These are phyloP conservation scores for Metopia argyrocephala DNA, from an alignment of 2,888 invertebrate species.

Conservation along the genomic window DNA sequence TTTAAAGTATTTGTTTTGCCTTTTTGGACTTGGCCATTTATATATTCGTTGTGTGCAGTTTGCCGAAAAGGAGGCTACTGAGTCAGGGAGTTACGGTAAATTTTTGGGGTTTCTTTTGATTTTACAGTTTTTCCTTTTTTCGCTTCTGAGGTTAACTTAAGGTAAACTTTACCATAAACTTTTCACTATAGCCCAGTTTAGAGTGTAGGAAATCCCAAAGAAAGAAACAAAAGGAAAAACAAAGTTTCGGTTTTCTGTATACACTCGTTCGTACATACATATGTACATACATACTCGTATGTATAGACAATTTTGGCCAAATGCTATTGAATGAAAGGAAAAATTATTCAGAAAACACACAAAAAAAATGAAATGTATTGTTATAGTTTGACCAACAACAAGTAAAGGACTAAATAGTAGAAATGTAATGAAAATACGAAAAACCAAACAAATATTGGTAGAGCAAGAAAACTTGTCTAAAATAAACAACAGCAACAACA, in stretches of 20 bases:
- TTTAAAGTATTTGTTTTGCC: conserved; percentile 46
- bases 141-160: conserved; percentile 56
- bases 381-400: conserved; percentile 30
- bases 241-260: too few species aligned
- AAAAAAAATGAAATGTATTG: conserved; percentile 7
- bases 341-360: not conserved
- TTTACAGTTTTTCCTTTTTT: conserved; percentile 1
- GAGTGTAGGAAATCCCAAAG: not conserved
- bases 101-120: not conserved
- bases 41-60: not conserved
- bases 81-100: not conserved
- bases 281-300: conserved; percentile 6
- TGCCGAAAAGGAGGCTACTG: not conserved
- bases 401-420: not conserved
- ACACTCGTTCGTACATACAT: conserved; percentile 35
- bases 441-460: conserved; percentile 37
- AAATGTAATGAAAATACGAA: not conserved
- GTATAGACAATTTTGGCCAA: not conserved
- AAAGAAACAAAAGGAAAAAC: too few species aligned
- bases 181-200: not conserved
- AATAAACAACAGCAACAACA: conserved; percentile 31
- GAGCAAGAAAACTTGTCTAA: conserved; percentile 42
- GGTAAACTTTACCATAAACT: conserved; percentile 56
- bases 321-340: conserved; percentile 42
- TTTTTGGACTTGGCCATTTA: not conserved